A percentile compares a stretch with the other conserved stretches of the same genome.
phyloP scores from a whole-genome alignment of 1,140 invertebrate genomes.

The Pogonognathellus flavescens region DNA sequence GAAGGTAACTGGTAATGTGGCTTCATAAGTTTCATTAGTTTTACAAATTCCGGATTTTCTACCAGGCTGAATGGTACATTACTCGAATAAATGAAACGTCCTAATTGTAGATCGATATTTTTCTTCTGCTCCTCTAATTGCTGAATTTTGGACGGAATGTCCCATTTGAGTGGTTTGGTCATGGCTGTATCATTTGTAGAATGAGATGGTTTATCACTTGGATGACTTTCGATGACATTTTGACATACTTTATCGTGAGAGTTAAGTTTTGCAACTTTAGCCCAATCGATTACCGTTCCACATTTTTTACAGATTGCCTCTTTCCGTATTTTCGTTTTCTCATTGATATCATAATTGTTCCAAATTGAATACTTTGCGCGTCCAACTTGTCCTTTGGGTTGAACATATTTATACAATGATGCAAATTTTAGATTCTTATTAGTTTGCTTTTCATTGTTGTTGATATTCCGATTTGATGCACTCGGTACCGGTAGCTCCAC shows the following conservation, averaged over 20 bases:
- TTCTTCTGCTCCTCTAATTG: background rate
- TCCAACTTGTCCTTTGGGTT: too few relatives aligned
- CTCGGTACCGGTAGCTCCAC: too few relatives aligned
- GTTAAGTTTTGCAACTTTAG: background rate
- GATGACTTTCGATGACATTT: background rate
- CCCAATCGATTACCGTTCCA: background rate
- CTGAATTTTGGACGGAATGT: background rate
- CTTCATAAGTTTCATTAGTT: slow-evolving; percentile 12
- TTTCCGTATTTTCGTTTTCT: background rate
- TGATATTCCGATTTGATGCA: too few relatives aligned
- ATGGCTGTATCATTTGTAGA: background rate
- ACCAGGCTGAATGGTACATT: slow-evolving; percentile 18
- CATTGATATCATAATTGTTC: too few relatives aligned
- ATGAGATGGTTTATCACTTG: too few relatives aligned
- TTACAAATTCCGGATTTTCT: slow-evolving; percentile 4
- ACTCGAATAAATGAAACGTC: background rate
- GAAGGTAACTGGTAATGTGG: slow-evolving; percentile 2
- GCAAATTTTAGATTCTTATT: too few relatives aligned
- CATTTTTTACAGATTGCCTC: background rate
- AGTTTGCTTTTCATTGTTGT: too few relatives aligned
- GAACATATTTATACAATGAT: too few relatives aligned
- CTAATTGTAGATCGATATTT: slow-evolving; percentile 1
- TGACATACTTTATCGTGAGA: background rate
- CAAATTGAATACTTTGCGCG: too few relatives aligned
- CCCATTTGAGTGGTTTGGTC: background rate